Base-by-base conservation (phyloP, 2,888 invertebrate species). In the Seira musarum region DNA sequence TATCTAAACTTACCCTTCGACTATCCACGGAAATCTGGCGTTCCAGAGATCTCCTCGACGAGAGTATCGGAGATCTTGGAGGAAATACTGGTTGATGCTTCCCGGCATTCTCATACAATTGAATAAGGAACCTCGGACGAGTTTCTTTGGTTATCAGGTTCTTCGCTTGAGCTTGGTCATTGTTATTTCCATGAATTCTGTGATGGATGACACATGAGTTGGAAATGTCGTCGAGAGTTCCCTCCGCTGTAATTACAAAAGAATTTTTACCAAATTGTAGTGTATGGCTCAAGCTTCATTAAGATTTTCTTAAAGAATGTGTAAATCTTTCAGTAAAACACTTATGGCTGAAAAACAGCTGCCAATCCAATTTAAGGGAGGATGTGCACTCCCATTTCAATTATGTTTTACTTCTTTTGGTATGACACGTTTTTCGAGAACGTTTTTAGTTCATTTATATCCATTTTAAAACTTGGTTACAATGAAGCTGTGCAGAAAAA, bases 101-200 rank as follows among this genome's bases (percentile, higher is more conserved):
- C 25, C 85, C 85, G 67, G 86, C 85, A 60, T 81, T 83, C 0
- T 84, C 82, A 24, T 84, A 84, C 61, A 85, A 61, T 49, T 79
- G 67, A 65, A 82, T 63, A 19, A 87, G 80, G 69, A 87, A 84
- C 61, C 80, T 57, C 3, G 85, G 85, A 60, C 84, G 83, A 63
- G 70, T 78, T 15, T 19, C 21, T 68, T 70, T 35, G 24, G 71
- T 57, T 25, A 86, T 68, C 13, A 85, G 69, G 57, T 81, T 79
- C 24, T 75, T 40, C 40, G 40, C 13, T 67, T 22, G 72, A 67
- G 13, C 25, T 65, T 66, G 13, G 13, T 8, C 40, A 30, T 64
- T 25, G 24, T 40, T 5, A 70, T 40, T 24, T 66, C 72, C 77
- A 30, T 68, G 68, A 61, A 79, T 40, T 19, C 60, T 64, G 30